Conservation (phyloP, 1,140 invertebrate genomes). For the Propsilocerus akamusi region DNA sequence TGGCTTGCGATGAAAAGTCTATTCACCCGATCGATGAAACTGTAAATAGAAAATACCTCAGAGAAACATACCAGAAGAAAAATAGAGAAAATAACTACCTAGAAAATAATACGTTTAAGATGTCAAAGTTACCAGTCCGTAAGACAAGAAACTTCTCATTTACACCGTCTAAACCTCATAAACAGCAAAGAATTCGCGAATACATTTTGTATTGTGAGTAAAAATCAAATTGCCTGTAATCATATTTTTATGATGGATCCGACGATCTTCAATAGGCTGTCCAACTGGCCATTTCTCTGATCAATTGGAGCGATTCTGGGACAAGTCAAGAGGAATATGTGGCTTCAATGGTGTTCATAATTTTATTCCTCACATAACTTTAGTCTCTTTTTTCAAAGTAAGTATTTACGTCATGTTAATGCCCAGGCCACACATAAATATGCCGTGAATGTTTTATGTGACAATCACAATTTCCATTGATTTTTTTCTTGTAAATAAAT, state of each 20-base stretch:
- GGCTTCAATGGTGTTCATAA: slow-evolving; percentile 81
- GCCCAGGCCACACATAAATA: no score
- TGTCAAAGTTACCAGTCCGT: no score
- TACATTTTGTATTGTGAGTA: background rate
- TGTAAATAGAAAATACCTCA: no score
- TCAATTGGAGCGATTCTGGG: slow-evolving; percentile 58
- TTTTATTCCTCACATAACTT: slow-evolving; percentile 73
- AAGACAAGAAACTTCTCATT: background rate
- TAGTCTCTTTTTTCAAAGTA: slow-evolving; percentile 79
- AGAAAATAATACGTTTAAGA: no score
- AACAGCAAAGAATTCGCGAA: background rate
- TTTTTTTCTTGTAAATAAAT: background rate
- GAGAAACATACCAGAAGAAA: no score
- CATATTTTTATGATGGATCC: no score
- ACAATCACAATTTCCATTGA: background rate
- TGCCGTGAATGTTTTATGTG: background rate
- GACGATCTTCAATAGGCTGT: no score
- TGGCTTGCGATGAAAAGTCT: no score
- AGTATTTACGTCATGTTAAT: no score
- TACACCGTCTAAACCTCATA: background rate
- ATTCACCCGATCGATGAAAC: no score
- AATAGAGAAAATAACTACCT: no score
- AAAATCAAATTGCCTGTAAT: no score
- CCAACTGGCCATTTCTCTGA: slow-evolving; percentile 22
- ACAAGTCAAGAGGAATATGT: slow-evolving; percentile 48